Conservation (phyloP, 1,140 invertebrate genomes). For the Phenacoccus solenopsis region DNA sequence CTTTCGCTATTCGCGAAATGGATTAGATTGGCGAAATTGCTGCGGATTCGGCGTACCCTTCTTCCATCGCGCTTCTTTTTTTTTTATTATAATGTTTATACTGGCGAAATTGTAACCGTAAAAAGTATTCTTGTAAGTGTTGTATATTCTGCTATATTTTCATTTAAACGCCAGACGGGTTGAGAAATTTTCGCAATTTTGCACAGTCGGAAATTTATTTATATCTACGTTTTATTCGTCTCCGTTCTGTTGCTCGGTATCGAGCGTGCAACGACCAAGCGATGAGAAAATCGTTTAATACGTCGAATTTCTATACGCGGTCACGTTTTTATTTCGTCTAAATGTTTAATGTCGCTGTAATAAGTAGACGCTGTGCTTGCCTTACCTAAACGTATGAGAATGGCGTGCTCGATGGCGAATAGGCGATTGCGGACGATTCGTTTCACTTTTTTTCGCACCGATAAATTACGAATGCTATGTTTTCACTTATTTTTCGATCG, state of each 20-base stretch:
- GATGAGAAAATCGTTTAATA: neutral
- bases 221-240: neutral
- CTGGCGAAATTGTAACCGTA: neutral
- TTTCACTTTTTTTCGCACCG: too few species aligned
- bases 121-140: neutral
- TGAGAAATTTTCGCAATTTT: neutral
- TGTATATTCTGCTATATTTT: neutral
- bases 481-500: too few species aligned
- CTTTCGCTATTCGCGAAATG: neutral
- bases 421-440: too few species aligned
- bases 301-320: neutral
- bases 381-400: too few species aligned
- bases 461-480: too few species aligned
- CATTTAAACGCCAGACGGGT: neutral
- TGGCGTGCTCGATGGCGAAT: too few species aligned
- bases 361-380: neutral
- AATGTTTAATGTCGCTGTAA: neutral
- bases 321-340: neutral
- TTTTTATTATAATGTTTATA: constrained; percentile 4
- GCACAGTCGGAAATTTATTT: neutral
- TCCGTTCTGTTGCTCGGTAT: neutral
- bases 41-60: neutral
- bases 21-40: neutral
- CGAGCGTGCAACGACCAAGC: neutral
- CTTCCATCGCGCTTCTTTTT: neutral